phyloP scores from a whole-genome alignment of 2,113 vertebrate genomes.

The Xenopus laevis region DNA sequence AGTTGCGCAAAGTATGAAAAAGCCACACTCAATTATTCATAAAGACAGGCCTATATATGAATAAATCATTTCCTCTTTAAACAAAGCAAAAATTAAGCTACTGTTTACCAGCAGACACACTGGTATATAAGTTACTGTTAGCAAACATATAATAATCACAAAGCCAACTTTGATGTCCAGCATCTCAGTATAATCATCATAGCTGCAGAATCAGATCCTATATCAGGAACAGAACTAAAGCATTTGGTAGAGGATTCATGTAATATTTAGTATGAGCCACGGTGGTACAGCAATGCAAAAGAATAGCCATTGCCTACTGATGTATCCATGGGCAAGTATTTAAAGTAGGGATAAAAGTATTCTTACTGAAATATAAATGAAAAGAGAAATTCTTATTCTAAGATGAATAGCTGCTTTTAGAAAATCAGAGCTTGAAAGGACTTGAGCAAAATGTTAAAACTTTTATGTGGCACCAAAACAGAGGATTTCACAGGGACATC shows the following conservation, averaged over 20 bases:
- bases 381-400: constrained; percentile 25
- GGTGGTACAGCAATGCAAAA: background rate
- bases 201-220: background rate
- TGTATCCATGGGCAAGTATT: constrained; percentile 19
- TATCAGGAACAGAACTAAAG: background rate
- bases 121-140: too few relatives aligned
- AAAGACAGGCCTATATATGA: too few relatives aligned
- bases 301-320: constrained; percentile 11
- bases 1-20: too few relatives aligned
- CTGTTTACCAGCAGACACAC: too few relatives aligned
- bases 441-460: constrained; percentile 29
- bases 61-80: too few relatives aligned
- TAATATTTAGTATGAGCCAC: background rate
- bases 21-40: too few relatives aligned
- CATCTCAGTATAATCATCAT: background rate
- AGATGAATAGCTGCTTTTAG: constrained; percentile 4
- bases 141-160: background rate
- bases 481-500: constrained; percentile 1
- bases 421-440: constrained; percentile 13
- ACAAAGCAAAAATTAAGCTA: too few relatives aligned
- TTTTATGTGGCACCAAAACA: constrained; percentile 21
- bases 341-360: constrained; percentile 22
- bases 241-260: background rate
- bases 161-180: background rate
- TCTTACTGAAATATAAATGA: constrained; percentile 27